Evolutionary conservation across 1,140 invertebrate genomes (phyloP), one percentile per base, ranked within the genome.

Genomic region (Cyclargus thomasi): DNA sequence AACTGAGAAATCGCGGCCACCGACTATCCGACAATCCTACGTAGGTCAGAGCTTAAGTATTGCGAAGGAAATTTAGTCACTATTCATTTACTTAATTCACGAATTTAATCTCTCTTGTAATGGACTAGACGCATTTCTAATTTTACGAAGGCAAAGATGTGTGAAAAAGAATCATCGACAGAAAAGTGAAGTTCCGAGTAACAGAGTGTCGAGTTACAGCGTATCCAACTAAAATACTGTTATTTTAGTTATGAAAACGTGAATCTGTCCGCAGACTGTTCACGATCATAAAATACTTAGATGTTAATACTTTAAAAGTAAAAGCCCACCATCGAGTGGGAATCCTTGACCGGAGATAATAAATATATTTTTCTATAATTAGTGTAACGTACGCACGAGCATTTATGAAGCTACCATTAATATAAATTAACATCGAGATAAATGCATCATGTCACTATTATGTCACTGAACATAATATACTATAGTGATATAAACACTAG

Each of bases 401-500:
- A 90, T 88, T 90, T 86, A 83, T 86, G 81, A 86, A 84, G 85
- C 85, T 90, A 90, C 80, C 80, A 86, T 85, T 90, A 90, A 80
- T 80, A 86, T 85, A 87, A 88, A 88, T 85, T 88, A 90, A 86
- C 85, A 88, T 88, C 83, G 74, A 88, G 85, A 88, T 90, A 90
- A 90, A 90, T 90, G 88, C 88, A 90, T 88, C 86, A 88, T 86
- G 86, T 88, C 88, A 90, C 87, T 86, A 86, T 83, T 82, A 88
- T 88, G 85, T 88, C 83, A 79, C 79, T 71, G 77, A 85, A 85
- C 81, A 80, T 86, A 86, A 87, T 79, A 77, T 83, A 65, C 65
- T 71, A 79, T 78, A 81, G 75, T 75, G 74, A 76, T 77, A 77
- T 80, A 86, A 72, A 77, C 80, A 82, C 81, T 89, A 88, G 79